phyloP scores from a whole-genome alignment of 2,888 invertebrate genomes.

The Bimastos eiseni region DNA sequence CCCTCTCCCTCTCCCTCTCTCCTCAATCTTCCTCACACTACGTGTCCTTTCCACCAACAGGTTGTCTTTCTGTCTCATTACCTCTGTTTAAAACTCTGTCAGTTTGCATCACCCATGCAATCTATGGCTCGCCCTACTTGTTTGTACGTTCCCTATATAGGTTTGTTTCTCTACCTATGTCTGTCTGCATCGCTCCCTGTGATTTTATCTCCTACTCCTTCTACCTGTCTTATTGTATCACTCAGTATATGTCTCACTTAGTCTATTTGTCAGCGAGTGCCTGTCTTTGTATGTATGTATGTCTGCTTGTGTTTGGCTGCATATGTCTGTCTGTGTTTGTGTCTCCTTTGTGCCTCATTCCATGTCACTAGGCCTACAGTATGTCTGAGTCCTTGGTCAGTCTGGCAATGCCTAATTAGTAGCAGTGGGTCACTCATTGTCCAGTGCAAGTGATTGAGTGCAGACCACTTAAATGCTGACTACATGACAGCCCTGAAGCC shows the following conservation, averaged over 20 bases:
- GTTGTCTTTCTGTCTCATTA: too few relatives aligned
- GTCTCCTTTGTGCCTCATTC: background rate
- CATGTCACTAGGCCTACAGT: background rate
- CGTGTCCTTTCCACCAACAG: too few relatives aligned
- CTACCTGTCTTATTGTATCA: background rate
- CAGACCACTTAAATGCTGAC: background rate
- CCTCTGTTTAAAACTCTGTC: too few relatives aligned
- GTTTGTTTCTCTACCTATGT: too few relatives aligned
- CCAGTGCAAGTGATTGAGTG: background rate
- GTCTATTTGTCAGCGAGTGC: background rate
- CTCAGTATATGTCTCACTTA: background rate
- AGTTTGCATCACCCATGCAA: too few relatives aligned
- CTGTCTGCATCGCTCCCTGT: background rate
- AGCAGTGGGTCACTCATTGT: background rate
- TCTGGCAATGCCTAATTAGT: background rate
- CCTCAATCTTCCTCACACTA: too few relatives aligned
- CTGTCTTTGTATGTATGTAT: too few relatives aligned
- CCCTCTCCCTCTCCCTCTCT: background rate
- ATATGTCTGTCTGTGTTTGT: background rate
- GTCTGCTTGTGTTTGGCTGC: too few relatives aligned
- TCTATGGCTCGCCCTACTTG: too few relatives aligned
- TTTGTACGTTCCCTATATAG: too few relatives aligned
- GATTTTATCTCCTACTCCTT: background rate
- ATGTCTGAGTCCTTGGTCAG: background rate
- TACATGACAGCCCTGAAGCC: background rate